These are phyloP conservation scores for Myioborus melanocephalus DNA, from an alignment of 2,797 vertebrate species.

Conservation along the genomic window DNA sequence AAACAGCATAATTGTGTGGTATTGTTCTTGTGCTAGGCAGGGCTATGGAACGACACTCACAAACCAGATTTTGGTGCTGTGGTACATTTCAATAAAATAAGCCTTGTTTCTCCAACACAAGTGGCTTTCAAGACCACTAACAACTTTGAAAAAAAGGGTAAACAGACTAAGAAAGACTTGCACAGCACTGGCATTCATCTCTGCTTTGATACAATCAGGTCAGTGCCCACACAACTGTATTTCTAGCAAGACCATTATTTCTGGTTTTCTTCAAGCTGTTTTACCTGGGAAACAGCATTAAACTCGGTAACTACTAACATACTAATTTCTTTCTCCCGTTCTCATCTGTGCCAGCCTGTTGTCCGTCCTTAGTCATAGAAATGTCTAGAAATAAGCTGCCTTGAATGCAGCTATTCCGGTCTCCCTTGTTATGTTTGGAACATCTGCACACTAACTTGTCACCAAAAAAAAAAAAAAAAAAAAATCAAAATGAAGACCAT, in stretches of 20 bases:
- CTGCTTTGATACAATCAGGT: neutral
- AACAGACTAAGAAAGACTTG: constrained; percentile 31
- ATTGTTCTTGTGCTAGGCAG: constrained; percentile 23
- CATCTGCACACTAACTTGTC: neutral
- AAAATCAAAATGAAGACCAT: neutral
- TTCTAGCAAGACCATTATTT: neutral
- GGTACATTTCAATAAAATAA: constrained; percentile 20
- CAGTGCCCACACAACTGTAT: neutral
- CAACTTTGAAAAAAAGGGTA: constrained; percentile 45
- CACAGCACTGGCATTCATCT: neutral
- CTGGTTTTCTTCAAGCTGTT: constrained; percentile 6
- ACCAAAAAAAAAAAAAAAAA: neutral
- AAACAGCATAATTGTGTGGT: constrained; percentile 12
- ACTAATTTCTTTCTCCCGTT: neutral
- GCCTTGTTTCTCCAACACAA: constrained; percentile 48
- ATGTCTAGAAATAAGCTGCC: neutral
- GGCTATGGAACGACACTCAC: neutral
- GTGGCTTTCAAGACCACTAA: constrained; percentile 35
- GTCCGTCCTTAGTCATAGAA: neutral
- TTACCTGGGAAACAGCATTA: neutral
- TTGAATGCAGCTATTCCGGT: neutral
- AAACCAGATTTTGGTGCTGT: constrained; percentile 15
- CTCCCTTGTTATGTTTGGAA: neutral
- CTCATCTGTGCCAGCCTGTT: neutral
- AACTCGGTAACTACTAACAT: neutral